Evolutionary conservation across 1,140 invertebrate genomes (phyloP), one percentile per base, ranked within the genome.

Genomic region (Calliopsis andreniformis): DNA sequence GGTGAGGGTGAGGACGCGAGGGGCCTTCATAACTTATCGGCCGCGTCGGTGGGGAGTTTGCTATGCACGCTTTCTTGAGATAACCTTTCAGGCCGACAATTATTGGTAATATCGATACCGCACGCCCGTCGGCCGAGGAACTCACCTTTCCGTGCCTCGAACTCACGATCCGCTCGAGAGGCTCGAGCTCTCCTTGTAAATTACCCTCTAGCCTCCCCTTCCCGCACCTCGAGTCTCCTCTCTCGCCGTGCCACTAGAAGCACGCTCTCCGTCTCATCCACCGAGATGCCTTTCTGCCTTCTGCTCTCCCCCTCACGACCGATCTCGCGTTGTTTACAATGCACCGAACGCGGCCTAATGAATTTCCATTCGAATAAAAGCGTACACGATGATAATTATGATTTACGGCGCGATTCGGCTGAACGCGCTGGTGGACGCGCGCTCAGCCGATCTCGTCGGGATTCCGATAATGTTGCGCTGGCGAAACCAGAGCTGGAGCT

Each of bases 21-120:
- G 49, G 56, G 80, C 59, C 82, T 73, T 84, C 79, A 80, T 87
- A 86, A 87, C 70, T 87, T 87, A 87, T 86, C 85, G 82, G 67
- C 61, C 79, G 84, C 72, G 86, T 85, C 79, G 78, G 76, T 80
- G 85, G 68, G 78, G 80, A 82, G 84, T 84, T 87, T 86, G 82
- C 83, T 78, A 81, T 85, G 84, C 80, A 85, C 85, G 86, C 86
- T 86, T 86, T 87, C 84, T 80, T 80, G 78, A 86, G 84, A 89
- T 89, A 89, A 89, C 87, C 88, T 89, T 86, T 88, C 86, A 76
- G 88, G 86, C 87, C 87, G 87, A 89, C 87, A 89, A 89, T 89
- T 89, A 89, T 89, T 89, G 86, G 88, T 89, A 89, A 89, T 88
- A 89, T 89, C 87, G 87, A 88, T 84, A 87, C 84, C 79, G 85